A percentile compares a stretch with the other conserved stretches of the same genome.
Conservation (phyloP, 2,113 vertebrate genomes). For the Triplophysa rosa region DNA sequence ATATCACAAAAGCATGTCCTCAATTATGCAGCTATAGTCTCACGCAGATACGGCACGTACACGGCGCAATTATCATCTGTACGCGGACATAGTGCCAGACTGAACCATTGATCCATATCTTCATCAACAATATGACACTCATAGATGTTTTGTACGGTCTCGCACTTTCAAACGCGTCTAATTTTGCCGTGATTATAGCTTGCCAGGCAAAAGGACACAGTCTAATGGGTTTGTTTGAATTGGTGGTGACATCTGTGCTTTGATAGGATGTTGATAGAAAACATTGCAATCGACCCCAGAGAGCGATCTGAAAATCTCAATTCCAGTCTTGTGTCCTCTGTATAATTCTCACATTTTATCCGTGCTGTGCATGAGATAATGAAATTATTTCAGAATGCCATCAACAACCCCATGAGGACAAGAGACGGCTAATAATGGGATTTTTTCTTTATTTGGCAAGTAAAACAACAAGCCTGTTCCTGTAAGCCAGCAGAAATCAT, state of each 20-base stretch:
- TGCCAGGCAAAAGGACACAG: conserved; percentile 48
- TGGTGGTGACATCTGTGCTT: conserved; percentile 50
- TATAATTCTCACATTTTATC: conserved; percentile 47
- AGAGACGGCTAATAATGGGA: conserved; percentile 47
- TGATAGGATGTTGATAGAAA: conserved; percentile 51
- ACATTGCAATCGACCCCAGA: conserved; percentile 45
- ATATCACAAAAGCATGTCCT: conserved; percentile 69
- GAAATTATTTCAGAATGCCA: conserved; percentile 51
- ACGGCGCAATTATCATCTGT: conserved; percentile 66
- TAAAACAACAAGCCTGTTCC: conserved; percentile 25
- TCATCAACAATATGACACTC: conserved; percentile 44
- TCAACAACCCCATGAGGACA: conserved; percentile 47
- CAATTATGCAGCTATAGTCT: conserved; percentile 70
- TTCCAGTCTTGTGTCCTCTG: conserved; percentile 34
- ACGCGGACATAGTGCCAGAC: conserved; percentile 55
- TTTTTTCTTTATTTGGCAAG: conserved; percentile 29
- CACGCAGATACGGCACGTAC: conserved; percentile 60
- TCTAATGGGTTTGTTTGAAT: conserved; percentile 58
- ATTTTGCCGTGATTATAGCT: conserved; percentile 69
- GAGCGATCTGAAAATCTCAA: conserved; percentile 48
- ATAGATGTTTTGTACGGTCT: conserved; percentile 52
- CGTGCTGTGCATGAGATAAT: conserved; percentile 45
- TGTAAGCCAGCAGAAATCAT: conserved; percentile 31
- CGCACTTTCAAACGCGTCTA: conserved; percentile 63
- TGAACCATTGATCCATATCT: conserved; percentile 65